Percentiles rank a stretch among this genome's conserved stretches.
These are phyloP conservation scores for Tenodera sinensis DNA, from an alignment of 2,888 invertebrate species.

Conservation along the genomic window DNA sequence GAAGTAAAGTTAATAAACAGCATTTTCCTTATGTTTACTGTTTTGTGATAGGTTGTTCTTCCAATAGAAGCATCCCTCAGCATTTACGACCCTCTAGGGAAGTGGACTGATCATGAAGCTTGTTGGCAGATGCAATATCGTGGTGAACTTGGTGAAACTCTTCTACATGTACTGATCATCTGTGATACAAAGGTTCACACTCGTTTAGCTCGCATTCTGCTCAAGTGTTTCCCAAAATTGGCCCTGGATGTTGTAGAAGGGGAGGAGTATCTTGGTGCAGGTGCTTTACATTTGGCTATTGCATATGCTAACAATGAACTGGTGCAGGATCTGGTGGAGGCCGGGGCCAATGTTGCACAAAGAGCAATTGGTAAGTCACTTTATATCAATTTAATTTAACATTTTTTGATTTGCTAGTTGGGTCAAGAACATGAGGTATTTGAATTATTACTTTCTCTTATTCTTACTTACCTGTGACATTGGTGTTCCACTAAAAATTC, in stretches of 20 bases:
- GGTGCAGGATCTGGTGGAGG: constrained; percentile 87
- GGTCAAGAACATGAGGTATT: too few relatives aligned
- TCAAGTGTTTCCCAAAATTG: constrained; percentile 87
- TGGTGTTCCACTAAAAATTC: too few relatives aligned
- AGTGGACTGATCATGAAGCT: constrained; percentile 87
- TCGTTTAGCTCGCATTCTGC: constrained; percentile 79
- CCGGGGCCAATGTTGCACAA: constrained; percentile 88
- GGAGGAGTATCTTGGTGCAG: constrained; percentile 94
- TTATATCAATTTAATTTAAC: too few relatives aligned
- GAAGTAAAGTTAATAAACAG: too few relatives aligned
- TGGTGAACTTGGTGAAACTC: constrained; percentile 91
- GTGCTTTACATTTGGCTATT: constrained; percentile 92
- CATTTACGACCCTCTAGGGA: constrained; percentile 79
- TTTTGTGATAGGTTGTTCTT: constrained; percentile 58
- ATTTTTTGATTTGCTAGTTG: too few relatives aligned
- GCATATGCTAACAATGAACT: constrained; percentile 95
- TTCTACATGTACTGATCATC: constrained; percentile 91
- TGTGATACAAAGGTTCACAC: constrained; percentile 86
- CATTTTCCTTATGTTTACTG: not conserved
- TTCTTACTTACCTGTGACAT: too few relatives aligned
- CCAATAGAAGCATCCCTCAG: constrained; percentile 84
- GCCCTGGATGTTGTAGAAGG: constrained; percentile 94
- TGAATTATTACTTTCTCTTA: too few relatives aligned
- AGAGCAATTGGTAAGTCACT: constrained; percentile 73
- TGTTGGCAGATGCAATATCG: constrained; percentile 98